Percentiles rank a stretch among this genome's conserved stretches.
Conservation (phyloP, 2,113 vertebrate genomes). For the Ptyas mucosa region DNA sequence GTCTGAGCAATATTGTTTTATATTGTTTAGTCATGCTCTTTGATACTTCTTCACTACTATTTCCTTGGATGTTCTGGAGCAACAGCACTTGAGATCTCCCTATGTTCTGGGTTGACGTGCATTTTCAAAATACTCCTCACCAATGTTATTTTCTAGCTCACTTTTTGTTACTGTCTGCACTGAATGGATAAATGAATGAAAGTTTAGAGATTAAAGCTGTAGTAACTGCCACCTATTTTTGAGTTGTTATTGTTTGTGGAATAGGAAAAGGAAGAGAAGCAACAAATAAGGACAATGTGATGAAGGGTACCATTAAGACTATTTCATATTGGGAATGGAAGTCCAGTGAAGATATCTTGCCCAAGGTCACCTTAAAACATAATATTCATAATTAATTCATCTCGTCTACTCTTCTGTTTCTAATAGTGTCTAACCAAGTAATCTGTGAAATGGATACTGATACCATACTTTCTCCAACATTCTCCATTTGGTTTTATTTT, state of each 20-base stretch:
- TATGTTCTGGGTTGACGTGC: not conserved
- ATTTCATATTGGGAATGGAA: not conserved
- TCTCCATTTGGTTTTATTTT: not conserved
- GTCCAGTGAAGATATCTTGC: not conserved
- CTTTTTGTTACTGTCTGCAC: not conserved
- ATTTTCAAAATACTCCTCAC: not conserved
- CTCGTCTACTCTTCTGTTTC: not conserved
- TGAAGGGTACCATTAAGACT: not conserved
- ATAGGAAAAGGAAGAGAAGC: not conserved
- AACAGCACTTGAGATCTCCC: not conserved
- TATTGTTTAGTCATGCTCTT: not conserved
- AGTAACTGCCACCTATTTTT: not conserved
- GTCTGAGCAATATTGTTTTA: not conserved
- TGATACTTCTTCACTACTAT: not conserved
- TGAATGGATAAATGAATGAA: not conserved
- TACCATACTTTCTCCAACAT: not conserved
- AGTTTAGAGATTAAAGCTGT: not conserved
- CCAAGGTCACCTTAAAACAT: not conserved
- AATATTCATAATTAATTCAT: not conserved
- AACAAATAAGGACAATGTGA: not conserved
- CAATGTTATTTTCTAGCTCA: not conserved
- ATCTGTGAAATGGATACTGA: not conserved
- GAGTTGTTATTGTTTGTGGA: not conserved
- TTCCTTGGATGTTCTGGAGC: not conserved
- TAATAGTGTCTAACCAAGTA: not conserved